These are phyloP conservation scores for Drosophila tani DNA, from an alignment of 1,140 invertebrate genomes.

Conservation along the genomic window DNA sequence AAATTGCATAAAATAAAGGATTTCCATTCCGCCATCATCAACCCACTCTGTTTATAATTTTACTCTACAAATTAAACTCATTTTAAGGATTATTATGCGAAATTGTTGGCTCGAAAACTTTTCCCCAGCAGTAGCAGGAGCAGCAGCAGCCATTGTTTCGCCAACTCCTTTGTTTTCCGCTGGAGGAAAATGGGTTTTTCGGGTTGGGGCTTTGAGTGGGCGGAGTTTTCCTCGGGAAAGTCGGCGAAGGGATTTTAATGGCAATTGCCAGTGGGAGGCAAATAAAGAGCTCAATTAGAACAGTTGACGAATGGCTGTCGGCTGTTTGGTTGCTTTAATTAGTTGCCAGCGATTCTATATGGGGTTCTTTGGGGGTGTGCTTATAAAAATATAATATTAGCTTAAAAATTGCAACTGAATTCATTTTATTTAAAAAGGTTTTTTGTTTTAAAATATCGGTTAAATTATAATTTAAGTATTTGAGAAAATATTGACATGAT, in stretches of 20 bases:
- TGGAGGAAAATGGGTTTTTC: constrained; percentile 8
- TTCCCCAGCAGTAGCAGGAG: constrained; percentile 6
- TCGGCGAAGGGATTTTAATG: constrained; percentile 26
- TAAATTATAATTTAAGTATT: no score
- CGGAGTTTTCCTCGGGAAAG: constrained; percentile 16
- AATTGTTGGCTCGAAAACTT: constrained; percentile 75
- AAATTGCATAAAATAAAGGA: constrained; percentile 21
- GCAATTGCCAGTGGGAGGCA: constrained; percentile 8
- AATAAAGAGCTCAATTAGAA: constrained; percentile 66
- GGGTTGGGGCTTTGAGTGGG: background rate
- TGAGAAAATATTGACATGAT: no score
- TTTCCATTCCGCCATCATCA: constrained; percentile 5
- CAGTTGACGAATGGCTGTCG: constrained; percentile 14
- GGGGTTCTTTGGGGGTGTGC: background rate
- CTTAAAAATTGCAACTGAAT: background rate
- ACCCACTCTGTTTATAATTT: constrained; percentile 59
- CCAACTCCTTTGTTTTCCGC: constrained; percentile 35
- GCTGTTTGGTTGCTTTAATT: constrained; percentile 21
- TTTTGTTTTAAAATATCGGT: no score
- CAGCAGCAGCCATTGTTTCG: constrained; percentile 48
- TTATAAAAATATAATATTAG: background rate
- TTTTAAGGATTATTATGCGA: constrained; percentile 84
- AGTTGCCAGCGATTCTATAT: background rate
- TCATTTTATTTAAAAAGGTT: background rate
- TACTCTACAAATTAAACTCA: constrained; percentile 83